phyloP scores from a whole-genome alignment of 2,888 invertebrate genomes.

The Mesorhabditis sp. region DNA sequence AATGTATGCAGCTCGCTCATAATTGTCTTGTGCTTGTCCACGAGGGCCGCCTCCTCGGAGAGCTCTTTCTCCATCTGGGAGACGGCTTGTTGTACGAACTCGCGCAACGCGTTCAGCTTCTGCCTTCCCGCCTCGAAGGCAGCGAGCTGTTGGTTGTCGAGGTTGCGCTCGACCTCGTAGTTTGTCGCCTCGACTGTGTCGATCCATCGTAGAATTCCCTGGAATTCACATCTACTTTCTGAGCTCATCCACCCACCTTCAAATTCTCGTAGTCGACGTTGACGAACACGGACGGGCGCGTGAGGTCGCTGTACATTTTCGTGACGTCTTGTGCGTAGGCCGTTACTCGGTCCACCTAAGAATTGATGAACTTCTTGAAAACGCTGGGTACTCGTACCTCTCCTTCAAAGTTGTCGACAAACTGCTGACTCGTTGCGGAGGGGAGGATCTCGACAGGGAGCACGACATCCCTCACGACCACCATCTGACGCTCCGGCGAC shows the following conservation, averaged over 20 bases:
- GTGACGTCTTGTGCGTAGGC: slow-evolving; percentile 2
- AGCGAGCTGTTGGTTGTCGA: not conserved
- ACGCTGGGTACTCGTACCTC: not conserved
- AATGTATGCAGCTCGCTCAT: slow-evolving; percentile 24
- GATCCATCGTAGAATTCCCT: not conserved
- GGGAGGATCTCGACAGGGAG: slow-evolving; percentile 5
- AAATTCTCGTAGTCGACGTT: not conserved
- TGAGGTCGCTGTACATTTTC: not conserved
- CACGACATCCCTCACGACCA: not conserved
- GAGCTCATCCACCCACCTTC: not conserved
- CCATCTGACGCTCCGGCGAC: not conserved
- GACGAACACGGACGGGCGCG: not conserved
- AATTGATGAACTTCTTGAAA: not conserved
- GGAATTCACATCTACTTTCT: not conserved
- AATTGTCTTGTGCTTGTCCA: slow-evolving; percentile 31
- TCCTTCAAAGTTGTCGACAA: not conserved
- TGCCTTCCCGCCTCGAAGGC: slow-evolving; percentile 1
- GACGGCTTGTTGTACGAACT: slow-evolving; percentile 15
- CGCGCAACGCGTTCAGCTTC: not conserved
- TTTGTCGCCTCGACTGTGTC: not conserved
- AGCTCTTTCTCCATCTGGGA: slow-evolving; percentile 23
- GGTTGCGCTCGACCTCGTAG: not conserved
- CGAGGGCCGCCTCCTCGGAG: slow-evolving; percentile 31
- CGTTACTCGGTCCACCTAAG: not conserved
- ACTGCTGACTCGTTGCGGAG: not conserved